Percentiles rank a stretch among this genome's conserved stretches.
Conservation (phyloP, 2,888 invertebrate species). For the Hydrotaea cyrtoneurina region DNA sequence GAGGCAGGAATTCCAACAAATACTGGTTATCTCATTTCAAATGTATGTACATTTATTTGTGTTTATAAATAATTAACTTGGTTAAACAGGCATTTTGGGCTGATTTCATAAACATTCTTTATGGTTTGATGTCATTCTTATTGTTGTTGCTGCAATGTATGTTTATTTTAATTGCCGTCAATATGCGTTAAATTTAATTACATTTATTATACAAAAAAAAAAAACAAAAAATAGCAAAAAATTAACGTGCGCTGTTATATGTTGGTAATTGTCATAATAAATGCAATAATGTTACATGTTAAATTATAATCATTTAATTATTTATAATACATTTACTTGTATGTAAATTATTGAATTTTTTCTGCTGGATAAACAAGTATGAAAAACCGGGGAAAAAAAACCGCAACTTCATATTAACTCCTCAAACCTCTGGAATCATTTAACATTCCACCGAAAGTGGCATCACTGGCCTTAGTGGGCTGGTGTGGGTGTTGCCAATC, state of each 20-base stretch:
- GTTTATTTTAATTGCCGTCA: slow-evolving; percentile 59
- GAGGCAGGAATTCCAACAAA: too few relatives aligned
- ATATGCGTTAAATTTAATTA: slow-evolving; percentile 66
- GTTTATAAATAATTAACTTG: not conserved
- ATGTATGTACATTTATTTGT: too few relatives aligned
- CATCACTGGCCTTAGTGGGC: not conserved
- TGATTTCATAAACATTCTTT: too few relatives aligned
- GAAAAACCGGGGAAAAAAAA: not conserved
- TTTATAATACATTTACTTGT: slow-evolving; percentile 42
- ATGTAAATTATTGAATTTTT: not conserved
- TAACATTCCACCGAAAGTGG: not conserved
- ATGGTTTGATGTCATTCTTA: not conserved
- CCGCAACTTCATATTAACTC: not conserved
- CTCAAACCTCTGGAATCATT: not conserved
- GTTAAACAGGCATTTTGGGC: too few relatives aligned
- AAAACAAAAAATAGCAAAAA: too few relatives aligned
- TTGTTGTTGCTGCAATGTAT: not conserved
- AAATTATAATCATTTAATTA: slow-evolving; percentile 59
- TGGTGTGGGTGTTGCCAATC: not conserved
- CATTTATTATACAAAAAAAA: slow-evolving; percentile 43
- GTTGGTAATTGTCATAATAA: slow-evolving; percentile 51
- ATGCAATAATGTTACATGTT: slow-evolving; percentile 59
- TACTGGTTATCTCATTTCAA: too few relatives aligned
- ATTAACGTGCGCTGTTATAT: not conserved
- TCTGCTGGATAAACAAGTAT: not conserved